These are phyloP conservation scores for Xanthia icteritia DNA, from an alignment of 2,888 invertebrate species.

Conservation along the genomic window DNA sequence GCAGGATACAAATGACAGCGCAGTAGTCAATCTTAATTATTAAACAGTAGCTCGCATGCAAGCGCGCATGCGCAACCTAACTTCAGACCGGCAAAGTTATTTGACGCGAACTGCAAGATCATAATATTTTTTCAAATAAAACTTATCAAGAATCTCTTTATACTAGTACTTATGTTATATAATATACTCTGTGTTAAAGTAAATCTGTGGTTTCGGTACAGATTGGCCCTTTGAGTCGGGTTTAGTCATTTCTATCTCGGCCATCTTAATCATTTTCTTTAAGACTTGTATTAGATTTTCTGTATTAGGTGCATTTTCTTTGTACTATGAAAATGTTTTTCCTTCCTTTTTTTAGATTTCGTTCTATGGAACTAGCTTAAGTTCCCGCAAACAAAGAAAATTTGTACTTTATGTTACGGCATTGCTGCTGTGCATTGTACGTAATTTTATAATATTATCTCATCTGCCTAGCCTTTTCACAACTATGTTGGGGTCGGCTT, in stretches of 20 bases:
- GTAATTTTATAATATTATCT: no score
- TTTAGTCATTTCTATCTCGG: slow-evolving; percentile 15
- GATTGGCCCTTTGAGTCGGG: slow-evolving; percentile 32
- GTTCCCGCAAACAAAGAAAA: not conserved
- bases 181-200: not conserved
- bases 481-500: no score
- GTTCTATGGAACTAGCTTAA: no score
- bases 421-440: not conserved
- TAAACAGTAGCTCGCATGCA: no score
- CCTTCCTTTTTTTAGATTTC: not conserved
- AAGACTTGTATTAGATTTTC: slow-evolving; percentile 9
- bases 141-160: not conserved
- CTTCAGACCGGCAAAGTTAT: no score
- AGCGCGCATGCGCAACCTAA: no score
- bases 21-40: no score
- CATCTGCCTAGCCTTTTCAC: not conserved
- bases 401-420: not conserved
- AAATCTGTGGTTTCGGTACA: slow-evolving; percentile 20
- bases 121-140: not conserved
- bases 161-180: not conserved
- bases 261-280: slow-evolving; percentile 21
- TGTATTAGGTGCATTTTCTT: slow-evolving; percentile 5
- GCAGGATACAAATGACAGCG: no score
- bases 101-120: no score
- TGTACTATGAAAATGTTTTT: not conserved